Base-by-base conservation (phyloP, 2,797 vertebrate genomes). In the Anguilla megastoma region DNA sequence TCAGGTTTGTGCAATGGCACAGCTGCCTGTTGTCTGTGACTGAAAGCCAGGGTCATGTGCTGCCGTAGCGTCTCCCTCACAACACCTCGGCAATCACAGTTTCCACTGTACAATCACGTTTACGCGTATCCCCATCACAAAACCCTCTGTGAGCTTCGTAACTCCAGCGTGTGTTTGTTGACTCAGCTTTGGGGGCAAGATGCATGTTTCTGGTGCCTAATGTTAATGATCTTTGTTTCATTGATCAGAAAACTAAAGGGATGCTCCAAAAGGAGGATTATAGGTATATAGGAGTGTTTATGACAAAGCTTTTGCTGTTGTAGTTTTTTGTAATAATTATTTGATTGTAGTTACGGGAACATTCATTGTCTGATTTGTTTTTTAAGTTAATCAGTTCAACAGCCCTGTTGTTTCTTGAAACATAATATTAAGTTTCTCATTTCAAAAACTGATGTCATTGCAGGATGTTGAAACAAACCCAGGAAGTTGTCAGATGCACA, bases 181-280 rank as follows among this genome's bases (percentile, higher is more conserved):
- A 41, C 45, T 41, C 18, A 79, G 24, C 2, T 6, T 48, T 41
- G 18, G 79, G 79, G 41, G 41, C 41, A 82, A 82, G 41, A 48
- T 48, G 21, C 2, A 21, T 82, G 79, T 82, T 82, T 41, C 48
- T 82, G 79, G 16, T 82, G 79, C 79, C 79, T 82, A 50, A 82
- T 50, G 45, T 82, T 82, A n/a, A 82, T 48, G 2, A 45, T 80
- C 3, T 80, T 76, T 74, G n/a, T 21, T 36, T 45, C 74, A 79
- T 74, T 74, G 8, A 33, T 74, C 69, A 33, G 69, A n/a, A 33
- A 79, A 79, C 30, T 12, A 48, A 48, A n/a, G 41, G 21, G 45
- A 24, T 18, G 5, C 21, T 82, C 18, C 21, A 48, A n/a, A 82
- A n/a, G 24, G 41, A 82, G 8, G 41, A 8, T 48, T 24, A 50